These are phyloP conservation scores for Vulpes vulpes DNA, from an alignment of 2,113 vertebrate species.

Conservation along the genomic window DNA sequence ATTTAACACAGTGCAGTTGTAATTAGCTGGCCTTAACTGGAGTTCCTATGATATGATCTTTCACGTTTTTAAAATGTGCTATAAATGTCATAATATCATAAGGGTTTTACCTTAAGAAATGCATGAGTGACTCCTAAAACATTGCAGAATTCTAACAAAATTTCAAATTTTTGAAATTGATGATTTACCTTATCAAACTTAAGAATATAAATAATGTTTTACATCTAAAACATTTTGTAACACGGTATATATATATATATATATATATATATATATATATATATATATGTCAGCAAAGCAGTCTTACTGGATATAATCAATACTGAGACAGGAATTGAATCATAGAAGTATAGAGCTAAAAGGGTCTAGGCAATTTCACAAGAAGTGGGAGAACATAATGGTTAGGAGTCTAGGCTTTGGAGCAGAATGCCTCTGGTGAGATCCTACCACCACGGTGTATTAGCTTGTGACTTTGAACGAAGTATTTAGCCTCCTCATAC, in stretches of 20 bases:
- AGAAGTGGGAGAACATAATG: not conserved
- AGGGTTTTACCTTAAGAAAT: conserved; percentile 40
- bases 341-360: not conserved
- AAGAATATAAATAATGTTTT: not conserved
- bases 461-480: not conserved
- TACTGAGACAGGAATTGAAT: not conserved
- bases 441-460: not conserved
- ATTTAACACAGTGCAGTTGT: not conserved
- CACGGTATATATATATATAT: not conserved
- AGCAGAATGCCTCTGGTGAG: not conserved
- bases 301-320: not conserved
- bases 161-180: not conserved
- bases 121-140: not conserved
- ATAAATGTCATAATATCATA: not conserved
- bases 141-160: not conserved
- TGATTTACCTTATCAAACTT: conserved; percentile 9
- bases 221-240: not conserved
- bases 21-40: not conserved
- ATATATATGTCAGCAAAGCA: not conserved
- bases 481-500: not conserved
- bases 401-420: not conserved
- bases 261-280: no score
- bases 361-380: not conserved
- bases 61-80: conserved; percentile 31
- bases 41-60: not conserved